Conservation (phyloP, 2,888 invertebrate species). For the Alloscopus bannaensis region DNA sequence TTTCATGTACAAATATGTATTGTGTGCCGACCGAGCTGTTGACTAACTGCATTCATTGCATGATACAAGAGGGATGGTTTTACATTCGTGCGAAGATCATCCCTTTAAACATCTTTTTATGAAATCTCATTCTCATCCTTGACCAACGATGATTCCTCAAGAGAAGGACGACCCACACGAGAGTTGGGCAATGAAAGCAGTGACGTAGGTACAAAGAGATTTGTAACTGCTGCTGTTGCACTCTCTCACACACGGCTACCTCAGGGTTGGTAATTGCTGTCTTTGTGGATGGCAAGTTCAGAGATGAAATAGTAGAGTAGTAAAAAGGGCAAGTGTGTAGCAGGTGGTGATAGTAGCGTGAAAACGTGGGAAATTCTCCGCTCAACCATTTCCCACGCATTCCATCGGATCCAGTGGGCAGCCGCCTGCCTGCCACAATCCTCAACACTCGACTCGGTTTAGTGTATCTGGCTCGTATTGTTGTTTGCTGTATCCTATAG, state of each 20-base stretch:
- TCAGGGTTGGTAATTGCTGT: slow-evolving; percentile 6
- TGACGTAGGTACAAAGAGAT: not conserved
- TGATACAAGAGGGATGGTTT: too few species aligned
- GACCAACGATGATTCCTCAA: too few species aligned
- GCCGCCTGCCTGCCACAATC: slow-evolving; percentile 66
- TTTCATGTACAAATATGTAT: too few species aligned
- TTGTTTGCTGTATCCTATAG: slow-evolving; percentile 25
- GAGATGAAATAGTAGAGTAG: slow-evolving; percentile 21
- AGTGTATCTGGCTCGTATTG: slow-evolving; percentile 14
- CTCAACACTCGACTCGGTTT: slow-evolving; percentile 55
- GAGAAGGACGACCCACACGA: too few species aligned
- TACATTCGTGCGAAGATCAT: too few species aligned
- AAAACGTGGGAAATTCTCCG: slow-evolving; percentile 68
- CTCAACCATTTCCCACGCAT: slow-evolving; percentile 68
- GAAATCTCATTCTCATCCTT: slow-evolving; percentile 14
- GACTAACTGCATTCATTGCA: too few species aligned
- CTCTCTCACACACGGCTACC: not conserved
- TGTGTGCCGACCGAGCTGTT: too few species aligned
- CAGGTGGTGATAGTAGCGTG: slow-evolving; percentile 66
- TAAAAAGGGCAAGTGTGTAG: slow-evolving; percentile 66
- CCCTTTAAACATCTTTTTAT: too few species aligned
- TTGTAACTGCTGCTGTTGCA: not conserved
- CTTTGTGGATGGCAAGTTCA: slow-evolving; percentile 18
- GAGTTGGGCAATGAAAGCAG: not conserved
- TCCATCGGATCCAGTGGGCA: slow-evolving; percentile 65